These are phyloP conservation scores for Protaetia brevitarsis DNA, from an alignment of 1,140 invertebrate genomes.

Conservation along the genomic window DNA sequence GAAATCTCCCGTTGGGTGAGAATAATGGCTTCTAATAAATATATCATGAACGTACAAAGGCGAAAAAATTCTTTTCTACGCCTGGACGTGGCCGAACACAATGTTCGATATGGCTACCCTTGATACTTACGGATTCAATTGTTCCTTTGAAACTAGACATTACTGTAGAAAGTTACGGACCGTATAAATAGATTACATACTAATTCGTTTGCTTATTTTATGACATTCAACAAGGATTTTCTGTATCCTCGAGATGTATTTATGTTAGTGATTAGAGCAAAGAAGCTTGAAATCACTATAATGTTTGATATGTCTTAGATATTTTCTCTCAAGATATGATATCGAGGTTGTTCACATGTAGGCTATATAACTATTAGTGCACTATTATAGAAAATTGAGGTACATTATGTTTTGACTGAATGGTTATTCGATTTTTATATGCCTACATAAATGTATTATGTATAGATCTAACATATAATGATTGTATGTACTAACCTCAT, in stretches of 20 bases:
- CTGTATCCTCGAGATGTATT: slow-evolving; percentile 6
- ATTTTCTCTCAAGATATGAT: too few species aligned
- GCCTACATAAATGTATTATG: too few species aligned
- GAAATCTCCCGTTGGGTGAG: slow-evolving; percentile 20
- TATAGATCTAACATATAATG: too few species aligned
- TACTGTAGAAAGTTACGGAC: slow-evolving; percentile 14
- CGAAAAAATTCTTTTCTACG: slow-evolving; percentile 24
- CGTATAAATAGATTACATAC: slow-evolving; percentile 17
- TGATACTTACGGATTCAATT: neutral
- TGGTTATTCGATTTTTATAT: too few species aligned
- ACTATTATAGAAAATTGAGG: too few species aligned
- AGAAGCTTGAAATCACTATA: neutral
- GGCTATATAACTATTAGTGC: too few species aligned
- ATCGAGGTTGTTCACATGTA: too few species aligned
- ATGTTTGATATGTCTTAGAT: too few species aligned
- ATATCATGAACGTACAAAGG: slow-evolving; percentile 20
- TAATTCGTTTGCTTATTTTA: slow-evolving; percentile 13
- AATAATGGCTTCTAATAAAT: slow-evolving; percentile 23
- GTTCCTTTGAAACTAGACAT: slow-evolving; percentile 2
- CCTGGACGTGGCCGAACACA: slow-evolving; percentile 8
- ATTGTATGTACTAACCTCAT: too few species aligned
- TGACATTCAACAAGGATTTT: slow-evolving; percentile 7
- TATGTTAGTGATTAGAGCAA: neutral
- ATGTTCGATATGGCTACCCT: slow-evolving; percentile 19
- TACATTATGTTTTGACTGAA: too few species aligned